Evolutionary conservation across 2,113 vertebrate genomes (phyloP).

Genomic region (Mixornis gularis): DNA sequence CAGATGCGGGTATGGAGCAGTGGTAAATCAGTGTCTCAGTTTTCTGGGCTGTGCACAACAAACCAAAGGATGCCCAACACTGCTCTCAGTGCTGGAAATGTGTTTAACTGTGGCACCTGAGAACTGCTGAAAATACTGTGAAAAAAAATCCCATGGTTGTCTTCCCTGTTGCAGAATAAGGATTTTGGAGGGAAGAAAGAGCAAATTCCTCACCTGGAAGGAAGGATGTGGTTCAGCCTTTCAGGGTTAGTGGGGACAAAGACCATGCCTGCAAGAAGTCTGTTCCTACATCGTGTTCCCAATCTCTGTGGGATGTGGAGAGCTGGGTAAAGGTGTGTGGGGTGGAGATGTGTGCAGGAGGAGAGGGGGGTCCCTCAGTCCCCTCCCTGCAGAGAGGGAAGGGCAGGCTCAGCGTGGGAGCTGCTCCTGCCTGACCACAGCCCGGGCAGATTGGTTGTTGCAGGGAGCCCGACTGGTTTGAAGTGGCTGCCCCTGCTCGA

Average conservation of each 20-base stretch:
- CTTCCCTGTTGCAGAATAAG: background rate
- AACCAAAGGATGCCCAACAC: background rate
- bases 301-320: fast-evolving
- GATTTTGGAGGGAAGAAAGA: background rate
- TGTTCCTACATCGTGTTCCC: fast-evolving
- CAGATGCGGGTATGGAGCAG: fast-evolving
- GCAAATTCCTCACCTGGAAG: background rate
- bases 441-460: background rate
- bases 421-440: background rate
- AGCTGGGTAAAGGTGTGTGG: background rate
- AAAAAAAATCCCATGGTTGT: background rate
- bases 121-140: background rate
- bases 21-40: no score
- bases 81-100: background rate
- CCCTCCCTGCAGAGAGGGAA: background rate
- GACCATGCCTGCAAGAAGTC: fast-evolving
- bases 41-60: background rate
- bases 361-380: background rate
- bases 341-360: background rate
- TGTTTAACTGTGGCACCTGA: background rate
- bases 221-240: background rate
- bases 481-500: background rate
- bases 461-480: constrained; percentile 8
- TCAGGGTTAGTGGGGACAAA: background rate
- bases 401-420: background rate